Evolutionary conservation across 2,113 vertebrate genomes (phyloP), one percentile per base, ranked within the genome.

Genomic region (Lepisosteus osseus): DNA sequence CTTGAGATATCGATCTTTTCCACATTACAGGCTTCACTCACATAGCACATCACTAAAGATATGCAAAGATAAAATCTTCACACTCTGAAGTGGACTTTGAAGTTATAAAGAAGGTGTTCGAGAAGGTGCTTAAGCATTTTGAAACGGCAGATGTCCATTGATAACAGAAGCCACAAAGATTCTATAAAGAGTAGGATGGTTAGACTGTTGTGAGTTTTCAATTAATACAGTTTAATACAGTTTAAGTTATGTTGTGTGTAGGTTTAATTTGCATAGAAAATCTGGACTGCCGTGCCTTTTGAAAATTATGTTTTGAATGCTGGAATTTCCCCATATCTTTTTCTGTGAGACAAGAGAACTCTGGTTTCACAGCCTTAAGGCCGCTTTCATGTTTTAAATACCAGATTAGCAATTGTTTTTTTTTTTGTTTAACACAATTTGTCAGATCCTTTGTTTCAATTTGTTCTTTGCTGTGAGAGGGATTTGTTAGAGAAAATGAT

Each of bases 271-370:
- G n/a, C n/a, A 29, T 17, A 29, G 5, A 14, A 4, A 7, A 66
- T 47, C 47, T 8, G 45, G 14, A 15, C 29, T 8, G 7, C 15
- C 6, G 15, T 68, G 66, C 41, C 51, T 68, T 54, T 42, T 29
- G 14, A 67, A 54, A 15, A 13, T n/a, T 17, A 9, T 54, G 57
- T n/a, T 67, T 54, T 55, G 47, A 54, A 68, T 68, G 4, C 29
- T 68, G 66, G 66, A 68, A 12, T 55, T 68, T 15, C 66, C 65
- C 64, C 11, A 5, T 12, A 68, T 12, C 43, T 59, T n/a, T 6
- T 59, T 3, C 9, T 1, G 57, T 59, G 57, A n/a, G n/a, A 13
- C 0, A 29, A 29, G 29, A 29, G 29, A 29, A 29, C 29, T 29
- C 29, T 29, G 29, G 29, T 29, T 29, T 29, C 29, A 29, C 29